phyloP scores from a whole-genome alignment of 2,113 vertebrate species.

The Aptenodytes patagonicus region DNA sequence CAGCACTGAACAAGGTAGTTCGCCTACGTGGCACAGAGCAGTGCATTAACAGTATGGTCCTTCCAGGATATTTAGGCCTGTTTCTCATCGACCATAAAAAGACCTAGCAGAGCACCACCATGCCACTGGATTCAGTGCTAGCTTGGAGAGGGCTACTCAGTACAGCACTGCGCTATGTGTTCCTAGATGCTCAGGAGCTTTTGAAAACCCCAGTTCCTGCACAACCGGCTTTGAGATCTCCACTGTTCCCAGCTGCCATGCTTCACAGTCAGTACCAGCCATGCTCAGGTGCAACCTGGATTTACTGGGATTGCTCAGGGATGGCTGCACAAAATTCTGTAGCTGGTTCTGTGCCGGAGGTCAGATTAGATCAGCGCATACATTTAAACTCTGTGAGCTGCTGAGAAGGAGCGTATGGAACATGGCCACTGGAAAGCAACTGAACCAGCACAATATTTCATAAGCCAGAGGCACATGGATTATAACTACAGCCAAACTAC shows the following conservation, averaged over 20 bases:
- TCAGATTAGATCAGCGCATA: neutral
- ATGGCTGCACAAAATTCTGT: neutral
- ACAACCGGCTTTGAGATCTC: neutral
- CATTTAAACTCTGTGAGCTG: neutral
- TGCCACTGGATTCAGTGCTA: neutral
- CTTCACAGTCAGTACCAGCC: neutral
- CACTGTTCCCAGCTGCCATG: neutral
- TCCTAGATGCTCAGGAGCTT: neutral
- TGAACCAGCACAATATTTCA: neutral
- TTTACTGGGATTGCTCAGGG: neutral
- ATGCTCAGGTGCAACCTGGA: neutral
- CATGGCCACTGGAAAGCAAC: neutral
- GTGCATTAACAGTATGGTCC: neutral
- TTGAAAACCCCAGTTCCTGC: neutral
- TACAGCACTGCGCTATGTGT: neutral
- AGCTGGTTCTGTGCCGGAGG: neutral
- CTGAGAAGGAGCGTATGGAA: neutral
- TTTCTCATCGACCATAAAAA: neutral
- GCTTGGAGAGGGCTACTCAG: neutral
- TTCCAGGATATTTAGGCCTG: neutral
- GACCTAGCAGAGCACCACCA: neutral
- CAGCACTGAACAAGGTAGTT: accelerated
- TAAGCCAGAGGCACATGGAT: constrained; percentile 10
- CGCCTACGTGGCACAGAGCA: neutral
- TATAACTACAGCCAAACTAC: constrained; percentile 33